Evolutionary conservation across 2,113 vertebrate genomes (phyloP).

Genomic region (Hydrolagus affinis): DNA sequence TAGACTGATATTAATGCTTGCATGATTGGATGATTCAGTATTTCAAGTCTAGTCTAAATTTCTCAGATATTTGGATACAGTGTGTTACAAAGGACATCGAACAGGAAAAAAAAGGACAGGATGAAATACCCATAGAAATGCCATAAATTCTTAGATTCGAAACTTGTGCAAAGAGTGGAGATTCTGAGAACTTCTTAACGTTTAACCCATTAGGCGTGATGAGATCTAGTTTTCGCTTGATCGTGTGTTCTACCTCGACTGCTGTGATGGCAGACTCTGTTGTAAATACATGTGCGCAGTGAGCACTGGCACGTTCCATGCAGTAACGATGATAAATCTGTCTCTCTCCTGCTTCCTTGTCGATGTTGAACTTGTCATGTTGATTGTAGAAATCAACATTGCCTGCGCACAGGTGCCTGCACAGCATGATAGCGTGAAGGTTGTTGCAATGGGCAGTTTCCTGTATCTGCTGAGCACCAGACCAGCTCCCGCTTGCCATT

Average conservation of each 20-base stretch:
- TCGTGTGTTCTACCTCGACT: conserved; percentile 84
- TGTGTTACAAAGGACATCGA: no score
- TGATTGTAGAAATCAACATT: conserved; percentile 92
- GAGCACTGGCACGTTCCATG: conserved; percentile 80
- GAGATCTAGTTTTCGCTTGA: conserved; percentile 88
- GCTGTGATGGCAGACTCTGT: conserved; percentile 94
- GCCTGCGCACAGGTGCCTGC: conserved; percentile 86
- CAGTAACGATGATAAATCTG: conserved; percentile 96
- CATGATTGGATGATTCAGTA: no score
- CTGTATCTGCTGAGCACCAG: conserved; percentile 70
- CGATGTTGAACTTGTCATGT: conserved; percentile 84
- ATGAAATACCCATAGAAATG: conserved; percentile 86
- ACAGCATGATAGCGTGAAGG: conserved; percentile 89
- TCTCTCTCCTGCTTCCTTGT: conserved; percentile 88
- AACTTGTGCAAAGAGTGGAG: conserved; percentile 81
- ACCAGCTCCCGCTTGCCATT: conserved; percentile 87
- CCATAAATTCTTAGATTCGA: conserved; percentile 90
- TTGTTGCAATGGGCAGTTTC: conserved; percentile 76
- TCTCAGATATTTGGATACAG: no score
- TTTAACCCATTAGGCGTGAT: conserved; percentile 91
- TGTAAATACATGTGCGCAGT: conserved; percentile 87
- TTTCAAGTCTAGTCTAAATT: no score
- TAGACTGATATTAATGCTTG: neutral
- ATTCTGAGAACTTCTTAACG: conserved; percentile 98
- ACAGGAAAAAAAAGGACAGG: neutral